A percentile compares a stretch with the other conserved stretches of the same genome.
Evolutionary conservation across 1,140 invertebrate species (phyloP).

Genomic region (Drosophila equinoxialis): DNA sequence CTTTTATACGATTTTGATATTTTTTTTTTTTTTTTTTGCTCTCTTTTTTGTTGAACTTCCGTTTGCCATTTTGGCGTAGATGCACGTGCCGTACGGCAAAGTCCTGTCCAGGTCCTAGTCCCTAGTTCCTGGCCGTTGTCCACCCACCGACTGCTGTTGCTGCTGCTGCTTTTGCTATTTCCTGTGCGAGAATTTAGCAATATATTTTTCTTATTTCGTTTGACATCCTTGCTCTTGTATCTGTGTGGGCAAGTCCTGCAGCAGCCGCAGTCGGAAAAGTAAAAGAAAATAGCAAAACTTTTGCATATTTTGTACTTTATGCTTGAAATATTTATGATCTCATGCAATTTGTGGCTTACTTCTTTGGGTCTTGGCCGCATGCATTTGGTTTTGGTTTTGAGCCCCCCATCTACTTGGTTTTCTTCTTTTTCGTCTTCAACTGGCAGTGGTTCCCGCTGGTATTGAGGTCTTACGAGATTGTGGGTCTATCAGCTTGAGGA

Average conservation of each 20-base stretch:
- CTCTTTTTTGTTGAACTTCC: slow-evolving; percentile 75
- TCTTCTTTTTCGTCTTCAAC: not conserved
- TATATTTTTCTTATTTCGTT: slow-evolving; percentile 75
- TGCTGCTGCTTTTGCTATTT: slow-evolving; percentile 46
- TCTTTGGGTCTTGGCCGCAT: slow-evolving; percentile 59
- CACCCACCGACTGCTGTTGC: slow-evolving; percentile 41
- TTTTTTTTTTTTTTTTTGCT: not conserved
- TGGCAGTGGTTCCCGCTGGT: slow-evolving; percentile 17
- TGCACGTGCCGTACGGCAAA: slow-evolving; percentile 66
- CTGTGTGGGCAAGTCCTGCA: slow-evolving; percentile 39
- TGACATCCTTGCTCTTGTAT: slow-evolving; percentile 50
- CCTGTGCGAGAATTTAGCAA: slow-evolving; percentile 73
- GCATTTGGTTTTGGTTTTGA: slow-evolving; percentile 39
- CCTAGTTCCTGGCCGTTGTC: slow-evolving; percentile 38
- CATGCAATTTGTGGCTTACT: slow-evolving; percentile 81
- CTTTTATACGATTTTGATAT: slow-evolving; percentile 50
- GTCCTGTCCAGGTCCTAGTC: slow-evolving; percentile 23
- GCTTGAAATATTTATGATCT: slow-evolving; percentile 82
- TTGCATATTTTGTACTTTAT: slow-evolving; percentile 82
- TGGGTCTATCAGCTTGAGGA: slow-evolving; percentile 27
- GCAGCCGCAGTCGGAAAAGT: slow-evolving; percentile 45
- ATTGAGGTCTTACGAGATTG: slow-evolving; percentile 2
- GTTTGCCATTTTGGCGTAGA: slow-evolving; percentile 65
- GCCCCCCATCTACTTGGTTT: not conserved
- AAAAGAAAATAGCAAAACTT: slow-evolving; percentile 67